Base-by-base conservation (phyloP, 2,888 invertebrate species). In the Callyntrura sp. region DNA sequence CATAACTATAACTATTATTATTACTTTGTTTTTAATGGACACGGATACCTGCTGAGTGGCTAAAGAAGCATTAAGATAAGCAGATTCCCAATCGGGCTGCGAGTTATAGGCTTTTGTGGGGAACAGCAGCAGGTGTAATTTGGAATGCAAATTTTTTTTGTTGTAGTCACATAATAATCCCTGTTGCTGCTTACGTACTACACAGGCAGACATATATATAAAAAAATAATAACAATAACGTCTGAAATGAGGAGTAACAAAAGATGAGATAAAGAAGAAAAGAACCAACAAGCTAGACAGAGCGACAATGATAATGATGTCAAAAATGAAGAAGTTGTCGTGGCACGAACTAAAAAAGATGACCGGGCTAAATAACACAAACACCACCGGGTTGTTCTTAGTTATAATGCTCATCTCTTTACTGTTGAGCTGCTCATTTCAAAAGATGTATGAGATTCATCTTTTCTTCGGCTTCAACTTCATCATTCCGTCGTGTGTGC, bases 291-390 rank as follows among this genome's bases (percentile, higher is more conserved):
- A 43, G 62, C 23, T 45, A 81, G 35, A 35, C 35, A 35, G 35
- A 35, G 17, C 60, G 81, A 73, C 79, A 81, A 81, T 79, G 86
- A 87, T 81, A 81, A 81, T 81, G 79, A 81, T 81, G 79, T 87
- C 79, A 81, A 79, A 62, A 76, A 73, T 82, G 82, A 65, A 82
- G 35, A 87, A 82, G 82, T 88, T 73, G 82, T 88, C 57, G 82
- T 88, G 60, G 88, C 82, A 82, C 88, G 73, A 11, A 88, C 88
- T 73, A 82, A 88, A 70, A n/a, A n/a, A 45, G 23, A 81, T 86
- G 62, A 85, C 14, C 57, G 25, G 45, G 48, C 65, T 73, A 68
- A 23, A 68, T 57, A 68, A 8, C 12, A 14, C 25, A 65, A n/a
- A n/a, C 28, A 28, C 84, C 60, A 28, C n/a, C n/a, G 55, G 68